Evolutionary conservation across 2,797 vertebrate genomes (phyloP), one percentile per base, ranked within the genome.

Genomic region (Crenichthys baileyi): DNA sequence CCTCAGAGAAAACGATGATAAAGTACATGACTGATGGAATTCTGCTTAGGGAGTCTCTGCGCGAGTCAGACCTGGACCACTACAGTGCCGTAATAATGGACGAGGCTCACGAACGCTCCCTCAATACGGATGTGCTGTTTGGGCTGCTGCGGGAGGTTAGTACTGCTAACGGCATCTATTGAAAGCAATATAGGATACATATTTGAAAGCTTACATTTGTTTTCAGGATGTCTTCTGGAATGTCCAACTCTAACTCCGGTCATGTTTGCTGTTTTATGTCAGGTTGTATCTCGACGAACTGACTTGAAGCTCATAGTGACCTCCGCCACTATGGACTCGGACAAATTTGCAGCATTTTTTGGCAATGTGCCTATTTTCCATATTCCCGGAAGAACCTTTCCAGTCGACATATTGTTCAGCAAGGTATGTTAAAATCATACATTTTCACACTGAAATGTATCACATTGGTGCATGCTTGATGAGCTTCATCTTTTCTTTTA

Each of bases 21-120:
- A 99, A 99, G 82, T 99, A 99, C 95, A 99, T 99, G 98, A 99
- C 98, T 0, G 98, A 99, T 0, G 98, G 98, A 36, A 99, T 99
- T 92, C 94, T 99, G 77, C 96, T 99, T 58, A 96, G 98, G 1
- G 98, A 99, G 93, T 99, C 98, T 0, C 94, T 99, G 87, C 96
- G 98, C 5, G 98, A 99, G 90, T 98, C 98, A 0, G 98, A 99
- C 87, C 93, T 99, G 86, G 98, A 99, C 89, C 97, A 99, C 94
- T 99, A 99, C 90, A 99, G 98, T 0, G 98, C 98, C 0, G 97
- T 99, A 76, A 99, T 99, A 91, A 99, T 99, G 98, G 98, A 99
- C 0, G 98, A 99, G 89, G 98, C 98, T 0, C 98, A 99, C 0
- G 98, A 99, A 80, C 97, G 98, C 81, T 99, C 98, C 0, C 96